Conservation (phyloP, 2,888 invertebrate species). For the Sympetrum striolatum region DNA sequence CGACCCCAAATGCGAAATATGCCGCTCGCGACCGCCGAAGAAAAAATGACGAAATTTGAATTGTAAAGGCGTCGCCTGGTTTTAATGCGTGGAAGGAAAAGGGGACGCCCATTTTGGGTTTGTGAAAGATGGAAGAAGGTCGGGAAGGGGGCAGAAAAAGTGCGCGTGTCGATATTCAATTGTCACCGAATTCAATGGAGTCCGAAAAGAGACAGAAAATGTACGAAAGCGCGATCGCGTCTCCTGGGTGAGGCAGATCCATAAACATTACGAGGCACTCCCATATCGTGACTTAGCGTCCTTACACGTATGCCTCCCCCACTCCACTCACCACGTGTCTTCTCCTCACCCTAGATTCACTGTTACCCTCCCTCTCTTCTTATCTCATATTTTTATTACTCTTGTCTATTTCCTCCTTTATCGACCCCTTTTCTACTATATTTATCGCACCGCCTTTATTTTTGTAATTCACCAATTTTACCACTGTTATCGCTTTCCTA, state of each 20-base stretch:
- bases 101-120: conserved; percentile 11
- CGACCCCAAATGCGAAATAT: background rate
- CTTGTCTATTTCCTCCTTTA: background rate
- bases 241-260: conserved; percentile 34
- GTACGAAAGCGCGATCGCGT: background rate
- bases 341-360: background rate
- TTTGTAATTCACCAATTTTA: no score
- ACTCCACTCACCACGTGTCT: background rate
- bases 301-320: background rate
- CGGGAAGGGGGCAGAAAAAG: background rate
- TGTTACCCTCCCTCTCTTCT: background rate
- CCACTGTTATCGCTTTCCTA: no score
- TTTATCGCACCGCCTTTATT: no score
- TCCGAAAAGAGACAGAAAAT: conserved; percentile 34
- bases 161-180: conserved; percentile 35
- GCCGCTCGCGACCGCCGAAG: background rate
- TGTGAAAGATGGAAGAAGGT: background rate
- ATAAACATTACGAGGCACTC: conserved; percentile 42
- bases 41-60: conserved; percentile 23
- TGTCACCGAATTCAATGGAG: conserved; percentile 41
- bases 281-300: conserved; percentile 36
- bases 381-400: background rate
- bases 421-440: no score
- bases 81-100: background rate
- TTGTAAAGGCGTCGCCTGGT: conserved; percentile 9